Evolutionary conservation across 2,113 vertebrate species (phyloP).

Genomic region (Lanius ludovicianus): DNA sequence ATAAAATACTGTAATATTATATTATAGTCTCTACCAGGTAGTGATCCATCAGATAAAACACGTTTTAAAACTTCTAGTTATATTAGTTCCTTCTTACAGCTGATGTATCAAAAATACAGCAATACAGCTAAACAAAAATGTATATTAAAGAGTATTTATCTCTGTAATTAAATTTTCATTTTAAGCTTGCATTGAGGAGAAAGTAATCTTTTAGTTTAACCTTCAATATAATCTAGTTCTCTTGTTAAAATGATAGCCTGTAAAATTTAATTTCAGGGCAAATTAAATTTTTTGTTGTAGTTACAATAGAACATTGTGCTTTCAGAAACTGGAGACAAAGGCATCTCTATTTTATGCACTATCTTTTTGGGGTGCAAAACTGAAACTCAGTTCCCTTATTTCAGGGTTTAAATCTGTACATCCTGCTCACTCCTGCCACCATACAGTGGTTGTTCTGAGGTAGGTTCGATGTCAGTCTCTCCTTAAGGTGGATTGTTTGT

Average conservation of each 20-base stretch:
- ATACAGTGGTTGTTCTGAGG: neutral
- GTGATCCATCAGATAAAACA: neutral
- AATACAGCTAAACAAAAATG: constrained; percentile 18
- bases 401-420: neutral
- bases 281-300: constrained; percentile 38
- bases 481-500: neutral
- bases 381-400: neutral
- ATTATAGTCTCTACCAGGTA: neutral
- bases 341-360: neutral
- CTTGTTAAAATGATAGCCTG: neutral
- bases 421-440: neutral
- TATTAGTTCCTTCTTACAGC: neutral
- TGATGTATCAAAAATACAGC: neutral
- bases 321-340: neutral
- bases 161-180: constrained; percentile 34
- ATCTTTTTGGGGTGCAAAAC: neutral
- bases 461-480: neutral
- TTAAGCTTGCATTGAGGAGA: neutral
- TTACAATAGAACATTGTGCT: neutral
- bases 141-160: constrained; percentile 2
- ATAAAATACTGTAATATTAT: neutral
- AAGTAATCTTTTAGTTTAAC: neutral
- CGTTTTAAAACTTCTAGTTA: neutral
- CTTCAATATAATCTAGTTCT: constrained; percentile 18
- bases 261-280: constrained; percentile 47